A percentile compares a stretch with the other conserved stretches of the same genome.
Conservation (phyloP, 1,140 invertebrate species). For the Ectropis grisescens region DNA sequence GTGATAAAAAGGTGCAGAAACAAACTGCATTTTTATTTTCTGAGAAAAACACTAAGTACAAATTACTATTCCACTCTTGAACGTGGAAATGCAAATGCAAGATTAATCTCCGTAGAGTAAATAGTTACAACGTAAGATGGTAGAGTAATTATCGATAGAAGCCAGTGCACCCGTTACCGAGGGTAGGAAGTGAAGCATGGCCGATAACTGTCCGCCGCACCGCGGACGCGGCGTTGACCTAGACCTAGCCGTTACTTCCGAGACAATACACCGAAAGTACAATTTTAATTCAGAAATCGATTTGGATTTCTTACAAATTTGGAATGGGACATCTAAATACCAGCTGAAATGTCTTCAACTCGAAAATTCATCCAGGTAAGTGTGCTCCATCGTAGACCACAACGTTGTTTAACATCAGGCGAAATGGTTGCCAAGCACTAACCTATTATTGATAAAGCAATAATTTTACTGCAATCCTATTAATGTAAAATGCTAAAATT, state of each 20-base stretch:
- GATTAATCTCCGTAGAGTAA: neutral
- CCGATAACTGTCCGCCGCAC: constrained; percentile 20
- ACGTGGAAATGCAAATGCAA: too few species aligned
- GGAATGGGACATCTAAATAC: neutral
- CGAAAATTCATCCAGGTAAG: too few species aligned
- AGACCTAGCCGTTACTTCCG: constrained; percentile 6
- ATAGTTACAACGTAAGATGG: too few species aligned
- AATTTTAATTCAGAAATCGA: neutral
- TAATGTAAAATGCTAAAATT: too few species aligned
- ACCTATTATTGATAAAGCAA: too few species aligned
- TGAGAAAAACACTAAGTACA: too few species aligned
- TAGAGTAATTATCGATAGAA: constrained; percentile 30
- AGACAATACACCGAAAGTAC: neutral
- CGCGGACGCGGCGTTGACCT: constrained; percentile 6
- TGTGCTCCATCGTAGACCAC: too few species aligned
- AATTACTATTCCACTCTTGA: too few species aligned
- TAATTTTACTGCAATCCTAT: too few species aligned
- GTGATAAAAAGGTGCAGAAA: constrained; percentile 1
- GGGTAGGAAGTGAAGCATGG: constrained; percentile 42
- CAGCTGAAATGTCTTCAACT: neutral
- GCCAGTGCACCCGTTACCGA: constrained; percentile 9
- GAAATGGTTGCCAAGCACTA: too few species aligned
- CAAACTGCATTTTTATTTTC: too few species aligned
- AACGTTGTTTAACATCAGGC: too few species aligned
- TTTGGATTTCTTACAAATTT: neutral